These are phyloP conservation scores for Momotus momota DNA, from an alignment of 2,797 vertebrate species.

Conservation along the genomic window DNA sequence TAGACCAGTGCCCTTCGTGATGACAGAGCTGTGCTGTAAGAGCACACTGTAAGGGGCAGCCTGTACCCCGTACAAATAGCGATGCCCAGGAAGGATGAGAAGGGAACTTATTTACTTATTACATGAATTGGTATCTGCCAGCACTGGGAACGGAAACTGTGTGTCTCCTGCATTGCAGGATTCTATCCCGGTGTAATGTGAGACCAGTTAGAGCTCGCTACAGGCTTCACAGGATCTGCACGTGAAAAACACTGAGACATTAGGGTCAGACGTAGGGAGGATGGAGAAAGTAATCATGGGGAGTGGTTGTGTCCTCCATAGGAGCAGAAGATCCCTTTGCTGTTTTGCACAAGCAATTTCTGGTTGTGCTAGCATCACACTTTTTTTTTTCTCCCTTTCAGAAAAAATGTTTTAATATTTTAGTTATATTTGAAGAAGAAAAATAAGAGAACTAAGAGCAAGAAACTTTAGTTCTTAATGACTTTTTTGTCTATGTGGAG, in stretches of 20 bases:
- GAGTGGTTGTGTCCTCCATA: background rate
- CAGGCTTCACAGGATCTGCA: background rate
- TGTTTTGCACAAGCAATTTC: background rate
- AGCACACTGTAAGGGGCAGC: rapidly evolving
- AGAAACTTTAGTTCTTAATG: background rate
- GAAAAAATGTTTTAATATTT: background rate
- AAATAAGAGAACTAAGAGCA: background rate
- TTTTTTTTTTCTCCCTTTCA: background rate
- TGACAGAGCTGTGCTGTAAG: background rate
- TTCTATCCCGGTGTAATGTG: background rate
- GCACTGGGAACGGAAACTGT: background rate
- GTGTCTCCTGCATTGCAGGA: background rate
- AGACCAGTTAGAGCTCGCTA: background rate
- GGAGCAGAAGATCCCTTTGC: background rate
- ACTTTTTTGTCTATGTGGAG: background rate
- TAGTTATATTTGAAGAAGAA: background rate
- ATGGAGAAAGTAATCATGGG: background rate
- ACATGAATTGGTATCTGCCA: background rate
- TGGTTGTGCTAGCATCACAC: background rate
- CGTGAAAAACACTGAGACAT: background rate
- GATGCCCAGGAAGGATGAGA: background rate
- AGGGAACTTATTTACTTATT: background rate
- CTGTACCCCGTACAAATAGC: rapidly evolving
- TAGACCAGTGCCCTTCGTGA: rapidly evolving
- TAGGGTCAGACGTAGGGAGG: background rate